A percentile compares a stretch with the other conserved stretches of the same genome.
Evolutionary conservation across 2,113 vertebrate species (phyloP).

Genomic region (Meles meles): DNA sequence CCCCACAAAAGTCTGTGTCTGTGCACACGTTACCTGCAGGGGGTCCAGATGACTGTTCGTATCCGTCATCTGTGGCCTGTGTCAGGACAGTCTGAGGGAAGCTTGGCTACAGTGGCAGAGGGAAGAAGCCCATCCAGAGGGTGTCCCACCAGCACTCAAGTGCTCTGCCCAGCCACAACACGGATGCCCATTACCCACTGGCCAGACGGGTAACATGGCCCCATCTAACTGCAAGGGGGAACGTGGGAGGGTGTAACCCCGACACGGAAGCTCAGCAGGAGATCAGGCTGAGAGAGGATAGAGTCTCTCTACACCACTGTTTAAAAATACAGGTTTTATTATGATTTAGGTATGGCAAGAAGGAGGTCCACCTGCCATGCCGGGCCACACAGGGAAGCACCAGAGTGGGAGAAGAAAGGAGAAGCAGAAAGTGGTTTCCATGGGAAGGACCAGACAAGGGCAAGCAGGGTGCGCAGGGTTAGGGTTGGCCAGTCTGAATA

Average conservation of each 20-base stretch:
- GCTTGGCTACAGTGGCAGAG: background rate
- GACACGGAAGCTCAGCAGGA: background rate
- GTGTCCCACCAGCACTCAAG: background rate
- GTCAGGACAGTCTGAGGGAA: background rate
- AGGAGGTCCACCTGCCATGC: fast-evolving
- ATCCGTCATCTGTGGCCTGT: background rate
- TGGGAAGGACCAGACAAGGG: background rate
- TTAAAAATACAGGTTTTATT: background rate
- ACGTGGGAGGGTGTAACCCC: fast-evolving
- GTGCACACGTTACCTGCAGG: fast-evolving
- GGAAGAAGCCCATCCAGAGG: background rate
- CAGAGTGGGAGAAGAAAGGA: background rate
- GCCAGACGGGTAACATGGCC: background rate
- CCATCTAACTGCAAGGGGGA: background rate
- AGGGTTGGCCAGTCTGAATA: background rate
- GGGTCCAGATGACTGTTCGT: fast-evolving
- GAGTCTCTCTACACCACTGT: background rate
- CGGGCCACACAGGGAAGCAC: background rate
- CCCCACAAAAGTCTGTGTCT: background rate
- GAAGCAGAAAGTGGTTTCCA: background rate
- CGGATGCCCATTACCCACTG: fast-evolving
- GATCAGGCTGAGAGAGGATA: too few relatives aligned
- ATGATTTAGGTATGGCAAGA: background rate
- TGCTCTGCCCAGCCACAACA: too few relatives aligned
- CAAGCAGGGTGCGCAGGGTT: fast-evolving